Evolutionary conservation across 2,113 vertebrate genomes (phyloP).

Genomic region (Chionomys nivalis): DNA sequence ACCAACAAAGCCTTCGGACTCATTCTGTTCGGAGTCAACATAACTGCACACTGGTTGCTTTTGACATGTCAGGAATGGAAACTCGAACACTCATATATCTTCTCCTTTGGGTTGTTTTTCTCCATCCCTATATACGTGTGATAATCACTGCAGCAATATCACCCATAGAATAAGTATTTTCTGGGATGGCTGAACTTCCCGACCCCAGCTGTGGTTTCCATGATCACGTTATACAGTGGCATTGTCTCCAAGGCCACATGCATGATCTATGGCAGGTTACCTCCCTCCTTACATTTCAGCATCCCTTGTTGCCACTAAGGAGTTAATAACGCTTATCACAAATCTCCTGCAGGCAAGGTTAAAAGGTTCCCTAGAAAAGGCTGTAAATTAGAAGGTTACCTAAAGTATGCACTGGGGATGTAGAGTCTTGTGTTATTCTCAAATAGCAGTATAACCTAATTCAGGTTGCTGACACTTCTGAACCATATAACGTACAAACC

Average conservation of each 20-base stretch:
- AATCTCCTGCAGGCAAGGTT: conserved; percentile 23
- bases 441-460: background rate
- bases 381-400: conserved; percentile 48
- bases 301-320: background rate
- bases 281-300: background rate
- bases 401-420: background rate
- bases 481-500: too few species aligned
- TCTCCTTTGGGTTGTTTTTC: background rate
- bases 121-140: background rate
- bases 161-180: conserved; percentile 18
- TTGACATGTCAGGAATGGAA: conserved; percentile 32
- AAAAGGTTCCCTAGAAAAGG: conserved; percentile 44
- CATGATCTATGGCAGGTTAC: background rate
- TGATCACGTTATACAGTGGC: background rate
- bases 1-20: background rate
- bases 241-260: background rate
- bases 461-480: background rate
- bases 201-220: background rate
- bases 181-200: background rate
- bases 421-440: background rate
- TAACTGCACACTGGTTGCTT: background rate
- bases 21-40: conserved; percentile 22
- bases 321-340: conserved; percentile 49
- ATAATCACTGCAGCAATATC: background rate
- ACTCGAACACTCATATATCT: background rate